Base-by-base conservation (phyloP, 53 echinoderm and acorn worm genomes). In the Patiria pectinifera region DNA sequence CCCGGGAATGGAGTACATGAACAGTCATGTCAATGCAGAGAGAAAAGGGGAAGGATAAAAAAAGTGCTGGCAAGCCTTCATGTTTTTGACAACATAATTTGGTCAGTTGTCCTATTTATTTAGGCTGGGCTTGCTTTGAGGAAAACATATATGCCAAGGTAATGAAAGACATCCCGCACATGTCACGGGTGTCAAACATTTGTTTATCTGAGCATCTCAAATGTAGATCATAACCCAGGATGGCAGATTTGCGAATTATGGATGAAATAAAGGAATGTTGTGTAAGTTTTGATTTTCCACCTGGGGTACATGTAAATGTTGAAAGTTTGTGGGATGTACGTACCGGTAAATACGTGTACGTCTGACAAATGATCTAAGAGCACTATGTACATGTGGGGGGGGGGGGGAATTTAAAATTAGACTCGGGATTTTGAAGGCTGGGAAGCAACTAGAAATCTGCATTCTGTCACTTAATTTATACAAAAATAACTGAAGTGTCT, bases 41-140 rank as follows among this genome's bases (percentile, higher is more conserved):
- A 15, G 15, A 11, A 53, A 53, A 53, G 8, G 8, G 53, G 5
- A 53, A 18, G 59, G 23, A 83, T 12, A 83, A 59, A 61, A 14
- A 62, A 66, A 44, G 15, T 15, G 12, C 45, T 62, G 74, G 22
- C 74, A 74, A 74, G 74, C 74, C 74, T 74, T 22, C 74, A 86
- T 86, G 86, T 88, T 88, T 45, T 77, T 88, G 77, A 88, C 88
- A 88, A 77, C 61, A 45, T 78, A 88, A 76, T 88, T 77, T 88
- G 25, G 88, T 77, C 78, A 62, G 78, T 61, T 88, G 88, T 88
- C 77, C 88, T 88, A 44, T 77, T 84, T 84, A 66, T 62, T 84
- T 88, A 78, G 66, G n/a, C 14, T 15, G 43, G 88, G 76, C 45
- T 72, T 26, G 53, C 76, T 88, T 59, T 35, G 59, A 60, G 23